These are phyloP conservation scores for Heliconius congener DNA, from an alignment of 1,140 invertebrate species.

Conservation along the genomic window DNA sequence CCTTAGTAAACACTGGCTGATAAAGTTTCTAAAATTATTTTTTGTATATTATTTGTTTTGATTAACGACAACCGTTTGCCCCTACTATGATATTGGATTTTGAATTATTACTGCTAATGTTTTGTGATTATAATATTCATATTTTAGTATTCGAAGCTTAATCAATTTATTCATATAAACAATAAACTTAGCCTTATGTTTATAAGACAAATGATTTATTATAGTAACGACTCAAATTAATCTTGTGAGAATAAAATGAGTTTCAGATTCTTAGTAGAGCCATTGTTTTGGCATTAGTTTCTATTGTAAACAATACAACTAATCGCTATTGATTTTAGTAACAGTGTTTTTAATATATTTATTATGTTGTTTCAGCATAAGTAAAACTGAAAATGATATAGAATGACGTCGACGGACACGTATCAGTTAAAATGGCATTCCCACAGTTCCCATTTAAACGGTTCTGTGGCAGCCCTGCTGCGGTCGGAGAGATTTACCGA, in stretches of 20 bases:
- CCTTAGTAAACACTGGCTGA: background rate
- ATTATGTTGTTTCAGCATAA: slow-evolving; percentile 19
- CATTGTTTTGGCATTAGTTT: slow-evolving; percentile 21
- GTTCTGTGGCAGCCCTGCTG: slow-evolving; percentile 89
- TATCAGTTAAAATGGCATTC: slow-evolving; percentile 94
- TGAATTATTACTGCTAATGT: background rate
- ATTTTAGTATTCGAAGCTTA: background rate
- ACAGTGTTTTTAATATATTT: background rate
- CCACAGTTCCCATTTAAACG: slow-evolving; percentile 89
- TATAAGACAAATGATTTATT: background rate
- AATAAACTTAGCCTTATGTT: background rate
- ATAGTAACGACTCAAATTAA: background rate
- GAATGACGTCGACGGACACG: slow-evolving; percentile 85
- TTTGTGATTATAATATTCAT: background rate
- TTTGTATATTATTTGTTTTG: background rate
- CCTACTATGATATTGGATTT: background rate
- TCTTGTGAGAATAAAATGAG: background rate
- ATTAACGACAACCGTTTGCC: slow-evolving; percentile 10
- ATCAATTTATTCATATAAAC: background rate
- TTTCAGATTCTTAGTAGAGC: background rate
- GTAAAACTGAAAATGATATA: slow-evolving; percentile 37
- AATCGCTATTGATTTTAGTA: background rate
- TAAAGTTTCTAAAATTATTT: background rate
- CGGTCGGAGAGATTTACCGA: slow-evolving; percentile 92
- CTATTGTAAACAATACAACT: slow-evolving; percentile 22